Conservation (phyloP, 1,140 invertebrate genomes). For the Leptopilina clavipes region DNA sequence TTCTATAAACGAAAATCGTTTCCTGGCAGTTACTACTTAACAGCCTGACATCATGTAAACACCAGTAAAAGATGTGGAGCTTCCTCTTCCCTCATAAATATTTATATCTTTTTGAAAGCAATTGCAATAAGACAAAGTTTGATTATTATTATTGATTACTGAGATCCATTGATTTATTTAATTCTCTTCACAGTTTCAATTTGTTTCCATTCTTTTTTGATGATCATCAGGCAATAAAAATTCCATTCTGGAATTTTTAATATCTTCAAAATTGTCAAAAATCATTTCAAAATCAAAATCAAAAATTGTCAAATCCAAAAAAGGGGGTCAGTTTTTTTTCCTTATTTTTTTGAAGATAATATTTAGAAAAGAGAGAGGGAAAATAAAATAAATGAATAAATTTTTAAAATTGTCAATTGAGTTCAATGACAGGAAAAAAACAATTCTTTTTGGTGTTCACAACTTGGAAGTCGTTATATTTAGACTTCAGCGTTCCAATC, state of each 20-base stretch:
- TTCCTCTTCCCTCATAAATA: conserved; percentile 22
- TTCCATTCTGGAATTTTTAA: no score
- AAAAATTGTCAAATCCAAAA: no score
- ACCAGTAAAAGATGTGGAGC: neutral
- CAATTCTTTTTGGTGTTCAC: conserved; percentile 19
- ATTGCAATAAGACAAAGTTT: conserved; percentile 15
- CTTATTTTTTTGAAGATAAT: no score
- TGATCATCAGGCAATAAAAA: no score
- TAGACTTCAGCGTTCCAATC: conserved; percentile 21
- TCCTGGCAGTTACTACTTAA: neutral
- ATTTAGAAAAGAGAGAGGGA: no score
- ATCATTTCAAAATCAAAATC: no score
- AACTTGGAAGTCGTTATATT: conserved; percentile 13
- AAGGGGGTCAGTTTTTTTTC: no score
- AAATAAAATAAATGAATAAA: neutral
- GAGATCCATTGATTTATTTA: conserved; percentile 1
- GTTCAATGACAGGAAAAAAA: conserved; percentile 19
- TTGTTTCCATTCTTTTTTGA: neutral
- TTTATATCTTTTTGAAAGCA: conserved; percentile 1
- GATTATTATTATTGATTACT: no score
- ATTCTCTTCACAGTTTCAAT: neutral
- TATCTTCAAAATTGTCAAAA: no score
- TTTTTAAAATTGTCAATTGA: neutral
- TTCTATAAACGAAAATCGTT: neutral
- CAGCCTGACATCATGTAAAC: conserved; percentile 16